Evolutionary conservation across 2,888 invertebrate species (phyloP).

Genomic region (Phorcus lineatus): DNA sequence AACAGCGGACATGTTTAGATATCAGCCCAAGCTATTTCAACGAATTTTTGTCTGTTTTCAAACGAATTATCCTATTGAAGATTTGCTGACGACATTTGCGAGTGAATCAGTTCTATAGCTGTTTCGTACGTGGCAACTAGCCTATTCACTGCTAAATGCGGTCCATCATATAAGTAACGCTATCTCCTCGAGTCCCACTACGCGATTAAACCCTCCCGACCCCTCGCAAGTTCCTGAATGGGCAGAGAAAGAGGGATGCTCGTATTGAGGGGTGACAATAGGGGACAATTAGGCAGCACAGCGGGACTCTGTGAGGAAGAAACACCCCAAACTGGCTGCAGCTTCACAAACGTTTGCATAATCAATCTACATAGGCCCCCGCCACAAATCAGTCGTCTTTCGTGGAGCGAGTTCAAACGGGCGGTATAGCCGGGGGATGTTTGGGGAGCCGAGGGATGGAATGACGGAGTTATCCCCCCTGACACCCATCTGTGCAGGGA

Average conservation of each 20-base stretch:
- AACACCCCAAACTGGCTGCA: neutral
- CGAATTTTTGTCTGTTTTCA: slow-evolving; percentile 8
- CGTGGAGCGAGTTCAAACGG: neutral
- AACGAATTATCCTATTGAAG: neutral
- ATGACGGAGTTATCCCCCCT: no score
- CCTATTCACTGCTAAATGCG: neutral
- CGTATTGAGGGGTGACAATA: neutral
- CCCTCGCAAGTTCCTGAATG: neutral
- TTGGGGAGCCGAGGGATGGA: neutral
- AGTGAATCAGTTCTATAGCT: neutral
- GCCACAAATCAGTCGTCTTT: neutral
- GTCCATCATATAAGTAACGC: neutral
- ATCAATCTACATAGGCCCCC: neutral
- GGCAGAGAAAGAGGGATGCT: neutral
- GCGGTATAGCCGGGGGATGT: neutral
- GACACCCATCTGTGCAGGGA: no score
- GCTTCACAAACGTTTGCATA: slow-evolving; percentile 2
- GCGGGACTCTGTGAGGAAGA: neutral
- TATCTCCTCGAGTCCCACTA: neutral
- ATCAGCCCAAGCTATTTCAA: slow-evolving; percentile 1
- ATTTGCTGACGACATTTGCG: neutral
- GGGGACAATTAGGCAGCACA: slow-evolving; percentile 1
- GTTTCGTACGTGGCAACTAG: neutral
- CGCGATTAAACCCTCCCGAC: slow-evolving; percentile 5
- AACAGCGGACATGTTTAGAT: neutral